Base-by-base conservation (phyloP, 2,888 invertebrate genomes). In the Drosophila nigritarsus region DNA sequence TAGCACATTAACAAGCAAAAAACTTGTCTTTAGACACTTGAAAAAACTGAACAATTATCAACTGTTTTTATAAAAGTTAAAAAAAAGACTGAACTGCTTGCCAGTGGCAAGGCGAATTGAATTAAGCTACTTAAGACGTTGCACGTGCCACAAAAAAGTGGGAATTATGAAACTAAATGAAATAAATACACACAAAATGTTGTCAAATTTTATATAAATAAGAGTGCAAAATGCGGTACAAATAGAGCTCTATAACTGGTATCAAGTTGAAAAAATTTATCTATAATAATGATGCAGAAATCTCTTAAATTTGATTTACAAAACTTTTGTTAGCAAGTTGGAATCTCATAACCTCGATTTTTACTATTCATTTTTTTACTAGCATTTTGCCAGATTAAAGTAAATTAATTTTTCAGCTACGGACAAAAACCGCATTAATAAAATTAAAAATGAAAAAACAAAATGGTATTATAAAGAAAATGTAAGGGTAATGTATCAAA, bases 21-120 rank as follows among this genome's bases (percentile, higher is more conserved):
- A 65, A 45, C 30, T 67, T 27, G 60, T 27, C 29, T 56, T 27
- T 48, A 50, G 70, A 65, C 78, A 70, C 73, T 75, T 79, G 82
- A 72, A 80, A 86, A 73, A 78, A 54, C 32, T 63, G 45, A 50
- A 61, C 67, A 73, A 82, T 82, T 83, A 82, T 73, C 64, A 85
- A 83, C 73, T 71, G 89, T 74, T 85, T 69, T 70, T 74, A 61
- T 69, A 58, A 58, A 55, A 53, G 27, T 64, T 59, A 67, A 8
- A 74, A 75, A 74, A 74, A 64, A 56, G 65, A 59, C 56, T 68
- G 50, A 64, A 59, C 45, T 62, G 56, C 38, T 65, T 59, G 53
- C 65, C 70, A 71, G 45, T 67, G 76, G 66, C 75, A 75, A 75
- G 66, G 75, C 75, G 42, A 75, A 48, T 42, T 29, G 36, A 42